phyloP scores from a whole-genome alignment of 2,888 invertebrate species.

The Ophion ellenae region DNA sequence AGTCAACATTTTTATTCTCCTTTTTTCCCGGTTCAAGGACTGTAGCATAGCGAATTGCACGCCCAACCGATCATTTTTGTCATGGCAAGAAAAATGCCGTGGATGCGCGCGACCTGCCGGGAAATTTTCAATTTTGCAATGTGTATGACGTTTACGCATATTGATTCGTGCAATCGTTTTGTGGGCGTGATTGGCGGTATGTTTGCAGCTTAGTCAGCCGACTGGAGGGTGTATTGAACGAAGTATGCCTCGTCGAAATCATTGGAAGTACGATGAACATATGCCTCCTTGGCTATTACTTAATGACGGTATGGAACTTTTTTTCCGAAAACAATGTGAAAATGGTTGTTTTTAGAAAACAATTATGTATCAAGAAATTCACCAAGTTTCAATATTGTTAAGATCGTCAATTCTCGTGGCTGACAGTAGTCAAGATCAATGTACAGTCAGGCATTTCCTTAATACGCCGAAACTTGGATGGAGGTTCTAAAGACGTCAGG shows the following conservation, averaged over 20 bases:
- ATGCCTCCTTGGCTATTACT: slow-evolving; percentile 79
- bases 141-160: no score
- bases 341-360: slow-evolving; percentile 68
- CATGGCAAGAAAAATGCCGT: no score
- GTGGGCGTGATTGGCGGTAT: not conserved
- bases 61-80: no score
- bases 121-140: no score
- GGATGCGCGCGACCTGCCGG: no score
- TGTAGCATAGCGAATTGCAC: no score
- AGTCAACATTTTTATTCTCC: no score
- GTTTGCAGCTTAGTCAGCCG: slow-evolving; percentile 73
- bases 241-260: slow-evolving; percentile 77
- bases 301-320: slow-evolving; percentile 75
- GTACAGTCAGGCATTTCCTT: slow-evolving; percentile 8
- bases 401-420: not conserved
- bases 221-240: slow-evolving; percentile 75
- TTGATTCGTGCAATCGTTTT: not conserved
- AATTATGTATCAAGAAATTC: slow-evolving; percentile 64
- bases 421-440: slow-evolving; percentile 18
- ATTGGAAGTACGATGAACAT: slow-evolving; percentile 79
- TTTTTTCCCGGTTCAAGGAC: no score
- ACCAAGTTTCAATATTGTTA: slow-evolving; percentile 59
- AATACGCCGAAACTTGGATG: no score
- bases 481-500: no score
- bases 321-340: slow-evolving; percentile 2